A percentile compares a stretch with the other conserved stretches of the same genome.
These are phyloP conservation scores for Eubasilissa splendida DNA, from an alignment of 2,888 invertebrate species.

Conservation along the genomic window DNA sequence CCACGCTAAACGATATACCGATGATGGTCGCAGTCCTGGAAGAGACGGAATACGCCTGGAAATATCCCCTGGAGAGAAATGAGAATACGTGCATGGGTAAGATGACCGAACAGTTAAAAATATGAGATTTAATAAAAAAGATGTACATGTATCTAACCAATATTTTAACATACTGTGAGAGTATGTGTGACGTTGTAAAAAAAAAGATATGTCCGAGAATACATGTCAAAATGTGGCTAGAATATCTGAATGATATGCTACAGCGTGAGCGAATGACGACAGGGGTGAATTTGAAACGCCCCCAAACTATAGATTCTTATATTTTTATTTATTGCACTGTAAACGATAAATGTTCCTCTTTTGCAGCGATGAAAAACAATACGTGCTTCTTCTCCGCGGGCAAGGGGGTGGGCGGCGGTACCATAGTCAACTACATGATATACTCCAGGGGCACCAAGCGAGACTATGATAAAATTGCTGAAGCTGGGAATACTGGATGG, in stretches of 20 bases:
- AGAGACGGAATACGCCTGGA: constrained; percentile 79
- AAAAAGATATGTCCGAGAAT: no score
- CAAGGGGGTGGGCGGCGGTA: constrained; percentile 74
- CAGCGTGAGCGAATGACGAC: no score
- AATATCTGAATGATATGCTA: no score
- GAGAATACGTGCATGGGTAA: constrained; percentile 74
- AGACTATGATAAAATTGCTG: constrained; percentile 82
- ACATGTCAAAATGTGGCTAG: no score
- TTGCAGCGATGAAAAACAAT: constrained; percentile 63
- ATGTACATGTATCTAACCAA: no score
- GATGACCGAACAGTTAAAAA: not conserved
- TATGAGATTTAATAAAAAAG: no score
- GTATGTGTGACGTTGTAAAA: no score
- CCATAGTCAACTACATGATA: constrained; percentile 78
- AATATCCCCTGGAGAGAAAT: constrained; percentile 79
- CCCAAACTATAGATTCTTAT: no score
- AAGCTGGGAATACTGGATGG: constrained; percentile 82
- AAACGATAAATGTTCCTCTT: no score
- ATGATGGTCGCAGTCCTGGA: constrained; percentile 73
- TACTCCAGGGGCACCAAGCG: constrained; percentile 82
- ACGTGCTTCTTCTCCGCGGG: constrained; percentile 71
- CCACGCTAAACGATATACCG: constrained; percentile 73
- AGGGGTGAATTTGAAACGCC: no score
- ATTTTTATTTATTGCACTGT: no score
- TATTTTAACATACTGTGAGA: no score